Evolutionary conservation across 1,140 invertebrate species (phyloP).

Genomic region (Portunus trituberculatus): DNA sequence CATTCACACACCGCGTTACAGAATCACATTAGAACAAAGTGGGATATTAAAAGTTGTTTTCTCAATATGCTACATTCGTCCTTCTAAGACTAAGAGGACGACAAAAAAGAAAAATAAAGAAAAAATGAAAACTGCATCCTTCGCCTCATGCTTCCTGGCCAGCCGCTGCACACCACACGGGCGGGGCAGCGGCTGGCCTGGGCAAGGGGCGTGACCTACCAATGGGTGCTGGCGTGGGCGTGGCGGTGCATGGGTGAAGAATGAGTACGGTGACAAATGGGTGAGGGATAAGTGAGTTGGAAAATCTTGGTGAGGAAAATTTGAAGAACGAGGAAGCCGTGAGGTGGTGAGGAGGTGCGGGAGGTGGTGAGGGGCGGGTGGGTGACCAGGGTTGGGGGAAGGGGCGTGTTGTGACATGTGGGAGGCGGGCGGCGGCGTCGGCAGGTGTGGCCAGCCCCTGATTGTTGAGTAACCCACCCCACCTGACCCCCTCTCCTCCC

Average conservation of each 20-base stretch:
- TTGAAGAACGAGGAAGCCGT: background rate
- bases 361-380: slow-evolving; percentile 7
- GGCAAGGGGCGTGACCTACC: too few species aligned
- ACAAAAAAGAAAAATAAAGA: too few species aligned
- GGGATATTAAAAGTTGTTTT: too few species aligned
- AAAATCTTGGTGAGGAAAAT: background rate
- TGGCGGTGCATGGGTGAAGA: too few species aligned
- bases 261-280: background rate
- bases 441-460: slow-evolving; percentile 36
- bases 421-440: slow-evolving; percentile 38
- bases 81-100: too few species aligned
- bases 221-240: too few species aligned
- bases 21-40: too few species aligned
- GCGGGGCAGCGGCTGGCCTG: background rate
- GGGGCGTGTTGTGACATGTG: slow-evolving; percentile 57
- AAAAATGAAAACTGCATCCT: background rate
- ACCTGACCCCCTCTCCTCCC: slow-evolving; percentile 35
- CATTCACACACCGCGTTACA: too few species aligned
- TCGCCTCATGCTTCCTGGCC: background rate
- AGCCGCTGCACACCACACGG: background rate
- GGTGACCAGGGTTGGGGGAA: background rate
- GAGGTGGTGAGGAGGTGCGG: background rate
- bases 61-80: too few species aligned
- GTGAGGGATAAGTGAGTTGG: background rate
- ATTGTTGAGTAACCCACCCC: slow-evolving; percentile 42